phyloP scores from a whole-genome alignment of 2,113 vertebrate species.

The Papio anubis region DNA sequence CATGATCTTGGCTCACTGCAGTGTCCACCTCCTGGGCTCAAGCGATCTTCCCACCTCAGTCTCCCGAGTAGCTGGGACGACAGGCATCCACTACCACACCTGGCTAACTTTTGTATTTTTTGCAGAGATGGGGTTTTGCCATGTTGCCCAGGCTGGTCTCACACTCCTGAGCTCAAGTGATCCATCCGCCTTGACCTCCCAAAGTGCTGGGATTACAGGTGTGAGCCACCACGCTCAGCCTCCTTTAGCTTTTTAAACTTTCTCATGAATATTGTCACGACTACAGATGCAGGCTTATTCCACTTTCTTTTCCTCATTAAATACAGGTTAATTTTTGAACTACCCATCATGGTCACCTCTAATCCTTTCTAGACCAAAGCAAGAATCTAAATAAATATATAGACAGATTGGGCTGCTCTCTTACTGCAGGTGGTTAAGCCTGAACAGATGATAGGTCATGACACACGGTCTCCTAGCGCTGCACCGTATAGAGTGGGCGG shows the following conservation, averaged over 20 bases:
- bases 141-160: no score
- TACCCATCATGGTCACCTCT: not conserved
- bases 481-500: no score
- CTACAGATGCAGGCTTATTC: not conserved
- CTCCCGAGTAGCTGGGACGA: no score
- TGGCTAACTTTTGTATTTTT: no score
- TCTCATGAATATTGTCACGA: not conserved
- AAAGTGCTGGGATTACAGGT: no score
- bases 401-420: not conserved
- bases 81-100: no score
- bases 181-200: no score
- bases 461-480: not conserved
- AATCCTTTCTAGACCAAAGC: not conserved
- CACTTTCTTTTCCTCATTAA: not conserved
- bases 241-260: not conserved
- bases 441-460: not conserved
- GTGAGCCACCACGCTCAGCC: fast-evolving
- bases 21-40: no score
- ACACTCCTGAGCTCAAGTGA: no score
- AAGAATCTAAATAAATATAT: not conserved
- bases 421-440: not conserved
- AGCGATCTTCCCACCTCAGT: no score
- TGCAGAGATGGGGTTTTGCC: no score
- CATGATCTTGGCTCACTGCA: no score
- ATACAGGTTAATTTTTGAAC: not conserved